A percentile compares a stretch with the other conserved stretches of the same genome.
Conservation (phyloP, 2,888 invertebrate genomes). For the Agrotis exclamationis region DNA sequence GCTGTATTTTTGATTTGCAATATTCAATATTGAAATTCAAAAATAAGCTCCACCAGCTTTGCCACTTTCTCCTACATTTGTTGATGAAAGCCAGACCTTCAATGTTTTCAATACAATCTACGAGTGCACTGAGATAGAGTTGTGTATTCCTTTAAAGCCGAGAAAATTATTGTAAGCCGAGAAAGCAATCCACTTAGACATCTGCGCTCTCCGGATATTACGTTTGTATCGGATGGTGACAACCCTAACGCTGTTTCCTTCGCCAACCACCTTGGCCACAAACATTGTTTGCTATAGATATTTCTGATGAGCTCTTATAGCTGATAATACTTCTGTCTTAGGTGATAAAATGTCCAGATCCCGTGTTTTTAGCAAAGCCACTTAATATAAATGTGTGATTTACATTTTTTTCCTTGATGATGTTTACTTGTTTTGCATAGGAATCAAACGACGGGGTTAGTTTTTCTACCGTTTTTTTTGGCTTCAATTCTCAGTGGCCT, state of each 20-base stretch:
- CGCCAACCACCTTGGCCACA: slow-evolving; percentile 11
- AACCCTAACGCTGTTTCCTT: slow-evolving; percentile 41
- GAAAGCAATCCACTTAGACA: slow-evolving; percentile 64
- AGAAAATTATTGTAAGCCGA: slow-evolving; percentile 47
- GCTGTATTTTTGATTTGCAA: neutral
- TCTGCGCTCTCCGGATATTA: slow-evolving; percentile 58
- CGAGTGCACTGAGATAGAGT: slow-evolving; percentile 43
- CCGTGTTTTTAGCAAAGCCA: no score
- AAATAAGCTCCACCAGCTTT: neutral
- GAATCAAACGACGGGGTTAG: no score
- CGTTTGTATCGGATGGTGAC: slow-evolving; percentile 55
- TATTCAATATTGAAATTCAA: neutral
- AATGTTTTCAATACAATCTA: slow-evolving; percentile 57
- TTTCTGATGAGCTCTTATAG: neutral
- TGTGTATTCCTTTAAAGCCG: slow-evolving; percentile 43
- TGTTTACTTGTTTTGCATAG: no score
- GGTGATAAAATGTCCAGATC: no score
- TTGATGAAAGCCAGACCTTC: slow-evolving; percentile 43
- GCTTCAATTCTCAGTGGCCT: no score
- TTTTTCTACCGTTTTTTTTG: no score
- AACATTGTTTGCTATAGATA: slow-evolving; percentile 18
- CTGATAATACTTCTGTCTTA: neutral
- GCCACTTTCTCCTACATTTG: slow-evolving; percentile 41
- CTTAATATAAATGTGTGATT: no score
- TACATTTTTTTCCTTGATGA: no score